Evolutionary conservation across 2,888 invertebrate genomes (phyloP), one percentile per base, ranked within the genome.

Genomic region (Nasonovia ribisnigri): DNA sequence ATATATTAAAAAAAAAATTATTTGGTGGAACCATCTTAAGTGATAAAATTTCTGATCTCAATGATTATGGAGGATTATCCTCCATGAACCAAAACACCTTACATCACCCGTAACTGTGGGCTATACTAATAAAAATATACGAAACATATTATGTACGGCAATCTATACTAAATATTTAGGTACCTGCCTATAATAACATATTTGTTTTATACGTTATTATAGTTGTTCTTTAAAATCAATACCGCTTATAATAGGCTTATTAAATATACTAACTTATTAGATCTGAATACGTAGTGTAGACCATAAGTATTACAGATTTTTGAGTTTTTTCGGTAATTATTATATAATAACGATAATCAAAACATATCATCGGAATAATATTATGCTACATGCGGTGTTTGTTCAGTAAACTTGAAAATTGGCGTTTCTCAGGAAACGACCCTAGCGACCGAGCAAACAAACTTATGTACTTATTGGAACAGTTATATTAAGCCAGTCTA

Each of bases 381-480:
- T 26, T 77, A 77, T 36, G n/a, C n/a, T 67, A 36, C 43, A 26
- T 24, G n/a, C 20, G 20, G n/a, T 93, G 93, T 90, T 87, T 87
- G 93, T 93, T 93, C 90, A 29, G 42, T 93, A 93, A 87, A 88
- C 84, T 93, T 90, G n/a, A 43, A 36, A 54, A 46, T 43, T 20
- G 11, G 84, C 67, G 93, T 93, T 93, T 90, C 93, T 90, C 36
- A 26, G 93, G 93, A 67, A 93, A 93, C 93, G 43, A n/a, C 84
- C 89, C 54, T 90, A 48, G 89, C 93, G 29, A 93, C 89, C 84
- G 5, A 84, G 29, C 51, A 87, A 48, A 92, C 91, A 92, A 67
- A 67, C 87, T 87, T 16, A 20, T 24, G 6, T 20, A 86, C 86
- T 54, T 54, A 54, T 54, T 26, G 48, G 24, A 88, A 92, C 36